Percentiles rank a stretch among this genome's conserved stretches.
phyloP scores from a whole-genome alignment of 2,888 invertebrate genomes.

The Orchestes rusci region DNA sequence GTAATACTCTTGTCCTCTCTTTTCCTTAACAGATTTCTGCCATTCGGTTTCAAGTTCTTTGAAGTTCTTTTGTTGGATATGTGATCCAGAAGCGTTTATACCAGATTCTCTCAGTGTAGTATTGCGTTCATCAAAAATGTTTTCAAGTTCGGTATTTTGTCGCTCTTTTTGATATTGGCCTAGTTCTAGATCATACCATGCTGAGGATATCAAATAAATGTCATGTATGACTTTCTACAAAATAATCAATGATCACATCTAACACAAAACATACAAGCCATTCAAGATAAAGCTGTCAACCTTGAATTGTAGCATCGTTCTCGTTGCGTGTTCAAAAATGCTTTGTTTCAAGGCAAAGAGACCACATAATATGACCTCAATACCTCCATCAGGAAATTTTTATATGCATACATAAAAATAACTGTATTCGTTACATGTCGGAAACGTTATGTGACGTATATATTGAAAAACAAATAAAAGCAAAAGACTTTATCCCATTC shows the following conservation, averaged over 20 bases:
- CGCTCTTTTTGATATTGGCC: constrained; percentile 77
- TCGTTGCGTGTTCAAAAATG: too few species aligned
- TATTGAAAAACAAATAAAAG: too few species aligned
- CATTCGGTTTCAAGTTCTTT: constrained; percentile 76
- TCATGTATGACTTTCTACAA: not conserved
- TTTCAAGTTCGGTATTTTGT: constrained; percentile 76
- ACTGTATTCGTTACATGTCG: too few species aligned
- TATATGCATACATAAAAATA: too few species aligned
- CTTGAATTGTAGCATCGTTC: too few species aligned
- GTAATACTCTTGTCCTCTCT: constrained; percentile 77
- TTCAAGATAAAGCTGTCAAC: too few species aligned
- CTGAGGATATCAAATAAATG: constrained; percentile 42
- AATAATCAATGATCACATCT: not conserved
- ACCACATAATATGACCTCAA: too few species aligned
- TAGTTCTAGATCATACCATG: constrained; percentile 89
- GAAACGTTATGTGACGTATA: too few species aligned
- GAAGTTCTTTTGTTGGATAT: constrained; percentile 53
- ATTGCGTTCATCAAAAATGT: constrained; percentile 79
- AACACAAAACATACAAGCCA: not conserved
- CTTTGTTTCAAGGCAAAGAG: too few species aligned
- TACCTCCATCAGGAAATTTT: too few species aligned
- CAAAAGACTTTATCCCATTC: too few species aligned
- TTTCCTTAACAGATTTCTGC: constrained; percentile 74
- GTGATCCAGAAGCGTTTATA: constrained; percentile 45
- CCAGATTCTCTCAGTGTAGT: constrained; percentile 59